Percentiles rank a stretch among this genome's conserved stretches.
Conservation (phyloP, 2,797 vertebrate genomes). For the Thunnus albacares region DNA sequence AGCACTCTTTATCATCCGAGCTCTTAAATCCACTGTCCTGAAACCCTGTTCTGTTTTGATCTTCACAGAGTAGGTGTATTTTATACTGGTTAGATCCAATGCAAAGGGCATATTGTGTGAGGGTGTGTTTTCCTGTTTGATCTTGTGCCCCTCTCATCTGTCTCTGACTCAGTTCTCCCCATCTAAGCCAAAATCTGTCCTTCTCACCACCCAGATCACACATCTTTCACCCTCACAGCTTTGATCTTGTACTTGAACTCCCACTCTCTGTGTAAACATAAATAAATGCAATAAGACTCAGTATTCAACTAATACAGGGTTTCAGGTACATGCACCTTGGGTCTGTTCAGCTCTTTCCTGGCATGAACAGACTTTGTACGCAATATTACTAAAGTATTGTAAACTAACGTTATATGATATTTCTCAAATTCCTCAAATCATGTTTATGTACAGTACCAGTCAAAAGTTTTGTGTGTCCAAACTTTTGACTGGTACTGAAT, state of each 20-base stretch:
- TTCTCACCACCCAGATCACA: conserved; percentile 35
- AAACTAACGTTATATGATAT: neutral
- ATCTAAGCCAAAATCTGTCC: conserved; percentile 19
- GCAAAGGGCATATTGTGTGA: conserved; percentile 44
- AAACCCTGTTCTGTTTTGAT: conserved; percentile 39
- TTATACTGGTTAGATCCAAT: conserved; percentile 1
- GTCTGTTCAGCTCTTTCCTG: neutral
- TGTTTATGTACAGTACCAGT: neutral
- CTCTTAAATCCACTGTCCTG: conserved; percentile 42
- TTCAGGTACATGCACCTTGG: neutral
- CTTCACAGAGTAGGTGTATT: conserved; percentile 22
- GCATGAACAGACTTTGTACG: neutral
- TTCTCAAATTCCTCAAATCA: neutral
- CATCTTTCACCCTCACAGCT: conserved; percentile 39
- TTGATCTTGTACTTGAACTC: conserved; percentile 30
- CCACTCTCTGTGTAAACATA: conserved; percentile 16
- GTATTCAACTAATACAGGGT: neutral
- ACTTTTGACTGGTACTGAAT: no score
- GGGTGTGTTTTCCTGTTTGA: conserved; percentile 51
- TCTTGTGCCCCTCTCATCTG: conserved; percentile 47
- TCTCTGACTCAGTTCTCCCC: conserved; percentile 32
- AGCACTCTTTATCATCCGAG: conserved; percentile 28
- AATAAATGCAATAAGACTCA: conserved; percentile 16
- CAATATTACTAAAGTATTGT: neutral
- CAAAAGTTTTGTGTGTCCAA: neutral